Evolutionary conservation across 53 echinoderm and acorn worm species (phyloP).

Genomic region (Astropecten irregularis): DNA sequence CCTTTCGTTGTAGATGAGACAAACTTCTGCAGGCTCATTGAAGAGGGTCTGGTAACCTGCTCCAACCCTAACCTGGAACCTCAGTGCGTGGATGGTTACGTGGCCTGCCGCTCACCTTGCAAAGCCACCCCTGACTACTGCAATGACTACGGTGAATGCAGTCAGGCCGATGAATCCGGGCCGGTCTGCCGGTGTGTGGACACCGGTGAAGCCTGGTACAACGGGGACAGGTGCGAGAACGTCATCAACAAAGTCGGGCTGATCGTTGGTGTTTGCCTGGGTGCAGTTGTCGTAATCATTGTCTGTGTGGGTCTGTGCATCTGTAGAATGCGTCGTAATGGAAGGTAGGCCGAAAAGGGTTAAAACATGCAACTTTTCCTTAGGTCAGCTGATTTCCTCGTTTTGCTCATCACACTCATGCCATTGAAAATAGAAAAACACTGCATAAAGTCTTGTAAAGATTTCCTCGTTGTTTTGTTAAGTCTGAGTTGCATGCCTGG

Average conservation of each 20-base stretch:
- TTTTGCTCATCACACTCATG: too few relatives aligned
- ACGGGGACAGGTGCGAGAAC: not conserved
- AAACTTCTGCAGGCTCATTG: not conserved
- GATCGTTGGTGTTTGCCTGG: slow-evolving; percentile 15
- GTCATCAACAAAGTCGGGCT: slow-evolving; percentile 7
- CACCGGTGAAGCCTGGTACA: not conserved
- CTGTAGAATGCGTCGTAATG: not conserved
- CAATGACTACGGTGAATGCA: slow-evolving; percentile 10
- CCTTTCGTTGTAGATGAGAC: not conserved
- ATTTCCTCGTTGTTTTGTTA: too few relatives aligned
- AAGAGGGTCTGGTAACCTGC: not conserved
- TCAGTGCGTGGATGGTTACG: slow-evolving; percentile 17
- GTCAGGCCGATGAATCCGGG: not conserved
- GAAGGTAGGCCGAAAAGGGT: not conserved
- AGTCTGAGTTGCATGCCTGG: too few relatives aligned
- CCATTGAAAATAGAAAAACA: too few relatives aligned
- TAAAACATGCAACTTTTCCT: too few relatives aligned
- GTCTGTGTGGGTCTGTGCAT: not conserved
- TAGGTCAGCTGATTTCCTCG: too few relatives aligned
- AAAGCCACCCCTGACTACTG: slow-evolving; percentile 17
- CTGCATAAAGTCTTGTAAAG: too few relatives aligned
- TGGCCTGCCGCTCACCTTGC: slow-evolving; percentile 21
- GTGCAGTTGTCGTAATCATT: not conserved
- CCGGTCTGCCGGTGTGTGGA: slow-evolving; percentile 30
- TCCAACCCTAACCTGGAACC: not conserved